These are phyloP conservation scores for Hirudo medicinalis DNA, from an alignment of 1,140 invertebrate genomes.

Conservation along the genomic window DNA sequence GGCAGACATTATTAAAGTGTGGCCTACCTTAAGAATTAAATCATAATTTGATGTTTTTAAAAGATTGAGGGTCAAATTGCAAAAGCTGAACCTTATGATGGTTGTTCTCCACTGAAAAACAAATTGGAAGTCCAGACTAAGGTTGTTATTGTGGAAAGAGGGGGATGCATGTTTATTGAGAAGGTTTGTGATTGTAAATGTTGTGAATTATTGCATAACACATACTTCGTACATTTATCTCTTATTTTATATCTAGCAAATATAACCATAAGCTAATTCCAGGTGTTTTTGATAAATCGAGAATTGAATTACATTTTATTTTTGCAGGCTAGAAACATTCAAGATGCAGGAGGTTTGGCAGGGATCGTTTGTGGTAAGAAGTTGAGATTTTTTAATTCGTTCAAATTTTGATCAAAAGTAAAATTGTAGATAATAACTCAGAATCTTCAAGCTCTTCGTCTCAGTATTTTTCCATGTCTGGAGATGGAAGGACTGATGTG, in stretches of 20 bases:
- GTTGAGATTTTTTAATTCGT: conserved; percentile 9
- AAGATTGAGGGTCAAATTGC: conserved; percentile 42
- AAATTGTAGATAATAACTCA: conserved; percentile 58
- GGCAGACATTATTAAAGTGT: no score
- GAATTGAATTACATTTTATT: conserved; percentile 3
- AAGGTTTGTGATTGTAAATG: conserved; percentile 50
- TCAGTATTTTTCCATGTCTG: conserved; percentile 87
- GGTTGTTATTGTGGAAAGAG: conserved; percentile 70
- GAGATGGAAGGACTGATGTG: conserved; percentile 74
- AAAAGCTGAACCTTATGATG: conserved; percentile 54
- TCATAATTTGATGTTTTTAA: neutral
- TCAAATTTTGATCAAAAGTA: neutral
- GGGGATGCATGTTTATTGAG: conserved; percentile 88
- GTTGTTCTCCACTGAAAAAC: conserved; percentile 56
- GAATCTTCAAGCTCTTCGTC: conserved; percentile 57
- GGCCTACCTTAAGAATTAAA: no score
- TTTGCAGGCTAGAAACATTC: conserved; percentile 58
- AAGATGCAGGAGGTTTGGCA: conserved; percentile 65
- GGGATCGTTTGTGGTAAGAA: conserved; percentile 62
- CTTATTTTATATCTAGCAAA: neutral
- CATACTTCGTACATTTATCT: neutral
- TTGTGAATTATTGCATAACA: neutral
- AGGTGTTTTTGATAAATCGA: neutral
- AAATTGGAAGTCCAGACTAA: conserved; percentile 51
- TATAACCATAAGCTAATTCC: neutral